These are phyloP conservation scores for Tragelaphus strepsiceros DNA, from an alignment of 2,113 vertebrate genomes.

Conservation along the genomic window DNA sequence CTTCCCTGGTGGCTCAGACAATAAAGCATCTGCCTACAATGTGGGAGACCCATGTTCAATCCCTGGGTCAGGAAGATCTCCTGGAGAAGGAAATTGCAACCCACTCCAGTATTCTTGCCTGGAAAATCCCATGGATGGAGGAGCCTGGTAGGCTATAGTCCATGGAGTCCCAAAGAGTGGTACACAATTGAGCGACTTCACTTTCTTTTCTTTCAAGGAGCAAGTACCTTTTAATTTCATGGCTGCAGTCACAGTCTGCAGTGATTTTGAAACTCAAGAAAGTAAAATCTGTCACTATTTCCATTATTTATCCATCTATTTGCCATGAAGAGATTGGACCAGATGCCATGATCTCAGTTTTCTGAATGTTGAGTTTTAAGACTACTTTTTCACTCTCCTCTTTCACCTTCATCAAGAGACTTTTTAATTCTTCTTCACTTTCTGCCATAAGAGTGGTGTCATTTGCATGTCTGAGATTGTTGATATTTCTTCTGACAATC, in stretches of 20 bases:
- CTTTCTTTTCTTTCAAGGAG: background rate
- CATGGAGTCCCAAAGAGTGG: background rate
- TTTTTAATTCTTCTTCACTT: background rate
- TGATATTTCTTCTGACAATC: background rate
- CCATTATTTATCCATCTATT: background rate
- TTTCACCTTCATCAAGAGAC: background rate
- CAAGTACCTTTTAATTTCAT: background rate
- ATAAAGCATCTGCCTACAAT: background rate
- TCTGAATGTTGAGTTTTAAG: background rate
- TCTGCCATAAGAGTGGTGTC: background rate
- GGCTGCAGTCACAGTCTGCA: background rate
- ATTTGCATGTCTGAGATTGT: background rate
- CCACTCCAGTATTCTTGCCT: background rate
- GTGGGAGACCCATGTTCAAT: fast-evolving
- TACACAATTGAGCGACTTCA: background rate
- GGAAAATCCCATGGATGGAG: background rate
- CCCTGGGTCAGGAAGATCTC: background rate
- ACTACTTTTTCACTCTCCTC: background rate
- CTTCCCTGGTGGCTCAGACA: background rate
- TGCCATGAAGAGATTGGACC: background rate
- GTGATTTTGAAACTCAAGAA: background rate
- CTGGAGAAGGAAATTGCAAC: background rate
- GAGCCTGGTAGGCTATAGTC: background rate
- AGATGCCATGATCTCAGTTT: background rate
- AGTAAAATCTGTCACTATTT: background rate